Evolutionary conservation across 2,113 vertebrate genomes (phyloP).

Genomic region (Illadopsis cleaveri): DNA sequence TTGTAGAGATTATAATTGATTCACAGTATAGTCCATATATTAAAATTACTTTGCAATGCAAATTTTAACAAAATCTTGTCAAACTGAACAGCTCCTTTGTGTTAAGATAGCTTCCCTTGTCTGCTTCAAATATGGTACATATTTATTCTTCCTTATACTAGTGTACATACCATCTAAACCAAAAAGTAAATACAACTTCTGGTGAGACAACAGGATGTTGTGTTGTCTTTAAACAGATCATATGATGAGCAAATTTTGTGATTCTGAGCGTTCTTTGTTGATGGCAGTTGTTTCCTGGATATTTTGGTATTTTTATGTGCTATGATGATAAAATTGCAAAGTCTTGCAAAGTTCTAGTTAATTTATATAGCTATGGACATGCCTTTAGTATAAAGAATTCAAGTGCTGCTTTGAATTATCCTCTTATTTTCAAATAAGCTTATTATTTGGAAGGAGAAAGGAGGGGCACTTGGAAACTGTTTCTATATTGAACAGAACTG

Average conservation of each 20-base stretch:
- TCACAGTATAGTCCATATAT: neutral
- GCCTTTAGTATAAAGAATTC: neutral
- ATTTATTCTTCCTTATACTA: neutral
- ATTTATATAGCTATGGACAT: neutral
- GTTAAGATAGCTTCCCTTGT: neutral
- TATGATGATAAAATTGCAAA: neutral
- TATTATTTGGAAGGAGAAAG: neutral
- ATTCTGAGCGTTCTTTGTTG: neutral
- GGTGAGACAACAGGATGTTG: neutral
- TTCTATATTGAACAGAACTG: neutral
- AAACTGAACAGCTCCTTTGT: neutral
- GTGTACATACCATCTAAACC: neutral
- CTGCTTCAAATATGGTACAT: neutral
- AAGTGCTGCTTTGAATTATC: conserved; percentile 38
- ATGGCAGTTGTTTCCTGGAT: neutral
- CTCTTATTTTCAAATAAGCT: conserved; percentile 45
- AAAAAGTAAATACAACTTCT: neutral
- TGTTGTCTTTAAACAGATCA: neutral
- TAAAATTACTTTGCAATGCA: neutral
- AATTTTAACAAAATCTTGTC: neutral
- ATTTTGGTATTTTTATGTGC: neutral
- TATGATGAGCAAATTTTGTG: neutral
- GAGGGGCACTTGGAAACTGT: neutral
- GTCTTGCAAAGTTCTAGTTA: neutral
- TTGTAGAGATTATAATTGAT: neutral